Evolutionary conservation across 2,888 invertebrate species (phyloP).

Genomic region (Andrena trimmerana): DNA sequence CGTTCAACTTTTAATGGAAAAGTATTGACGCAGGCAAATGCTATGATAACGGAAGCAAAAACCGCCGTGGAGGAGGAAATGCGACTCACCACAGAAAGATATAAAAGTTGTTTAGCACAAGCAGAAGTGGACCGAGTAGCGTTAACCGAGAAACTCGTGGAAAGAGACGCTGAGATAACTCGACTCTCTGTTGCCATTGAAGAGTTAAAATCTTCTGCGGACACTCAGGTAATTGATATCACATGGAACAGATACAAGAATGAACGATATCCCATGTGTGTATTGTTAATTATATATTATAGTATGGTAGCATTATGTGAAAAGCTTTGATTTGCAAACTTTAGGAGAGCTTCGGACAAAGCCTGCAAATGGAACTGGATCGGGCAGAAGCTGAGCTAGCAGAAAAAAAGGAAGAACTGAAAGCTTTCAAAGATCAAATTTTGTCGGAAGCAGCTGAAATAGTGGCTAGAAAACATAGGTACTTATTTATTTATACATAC

Average conservation of each 20-base stretch:
- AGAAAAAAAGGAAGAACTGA: conserved; percentile 81
- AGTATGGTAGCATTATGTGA: background rate
- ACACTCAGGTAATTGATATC: conserved; percentile 78
- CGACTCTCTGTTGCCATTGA: conserved; percentile 75
- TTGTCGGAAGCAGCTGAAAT: conserved; percentile 82
- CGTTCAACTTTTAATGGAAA: conserved; percentile 6
- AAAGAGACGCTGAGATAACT: conserved; percentile 77
- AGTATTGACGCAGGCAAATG: conserved; percentile 66
- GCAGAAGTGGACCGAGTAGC: conserved; percentile 76
- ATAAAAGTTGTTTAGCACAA: conserved; percentile 70
- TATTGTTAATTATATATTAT: background rate
- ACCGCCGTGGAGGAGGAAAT: conserved; percentile 77
- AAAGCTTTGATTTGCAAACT: conserved; percentile 28
- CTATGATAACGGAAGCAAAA: conserved; percentile 77
- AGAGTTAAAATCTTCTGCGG: conserved; percentile 78
- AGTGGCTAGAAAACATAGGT: conserved; percentile 79
- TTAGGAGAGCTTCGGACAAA: conserved; percentile 83
- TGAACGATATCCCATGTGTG: background rate
- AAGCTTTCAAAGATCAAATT: conserved; percentile 81
- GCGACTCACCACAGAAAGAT: conserved; percentile 75
- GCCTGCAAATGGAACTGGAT: conserved; percentile 82
- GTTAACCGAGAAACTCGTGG: conserved; percentile 74
- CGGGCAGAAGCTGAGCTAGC: conserved; percentile 81
- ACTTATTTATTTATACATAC: background rate
- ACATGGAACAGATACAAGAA: background rate